phyloP scores from a whole-genome alignment of 2,888 invertebrate genomes.

The Cordilura impudica region DNA sequence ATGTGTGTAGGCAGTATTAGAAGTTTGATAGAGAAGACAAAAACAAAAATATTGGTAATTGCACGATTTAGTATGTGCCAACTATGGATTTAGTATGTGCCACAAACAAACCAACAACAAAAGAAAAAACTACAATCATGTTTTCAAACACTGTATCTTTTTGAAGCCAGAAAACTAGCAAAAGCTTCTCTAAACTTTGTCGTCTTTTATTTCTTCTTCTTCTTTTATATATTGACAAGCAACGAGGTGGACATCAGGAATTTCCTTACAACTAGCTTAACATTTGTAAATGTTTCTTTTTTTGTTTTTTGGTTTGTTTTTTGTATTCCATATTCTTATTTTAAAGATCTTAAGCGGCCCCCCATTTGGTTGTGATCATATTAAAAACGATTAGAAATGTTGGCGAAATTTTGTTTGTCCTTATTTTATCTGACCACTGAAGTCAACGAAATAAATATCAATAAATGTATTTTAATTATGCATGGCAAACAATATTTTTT shows the following conservation, averaged over 20 bases:
- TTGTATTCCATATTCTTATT: slow-evolving; percentile 39
- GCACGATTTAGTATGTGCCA: slow-evolving; percentile 62
- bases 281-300: slow-evolving; percentile 34
- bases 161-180: background rate
- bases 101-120: slow-evolving; percentile 6
- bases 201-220: slow-evolving; percentile 6
- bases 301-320: slow-evolving; percentile 1
- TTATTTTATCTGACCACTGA: slow-evolving; percentile 38
- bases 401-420: slow-evolving; percentile 7
- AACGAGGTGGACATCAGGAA: slow-evolving; percentile 60
- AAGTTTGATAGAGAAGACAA: slow-evolving; percentile 55
- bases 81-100: slow-evolving; percentile 60
- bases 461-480: slow-evolving; percentile 60
- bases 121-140: slow-evolving; percentile 32
- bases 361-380: slow-evolving; percentile 60
- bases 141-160: slow-evolving; percentile 55
- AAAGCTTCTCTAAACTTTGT: slow-evolving; percentile 23
- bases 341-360: slow-evolving; percentile 58
- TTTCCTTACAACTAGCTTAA: slow-evolving; percentile 55
- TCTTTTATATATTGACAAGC: slow-evolving; percentile 45
- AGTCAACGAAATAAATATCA: background rate
- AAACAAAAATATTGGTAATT: slow-evolving; percentile 54
- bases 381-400: slow-evolving; percentile 50
- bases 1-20: slow-evolving; percentile 60
- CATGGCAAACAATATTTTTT: slow-evolving; percentile 43